A percentile compares a stretch with the other conserved stretches of the same genome.
Conservation (phyloP, 2,888 invertebrate species). For the Xestia xanthographa region DNA sequence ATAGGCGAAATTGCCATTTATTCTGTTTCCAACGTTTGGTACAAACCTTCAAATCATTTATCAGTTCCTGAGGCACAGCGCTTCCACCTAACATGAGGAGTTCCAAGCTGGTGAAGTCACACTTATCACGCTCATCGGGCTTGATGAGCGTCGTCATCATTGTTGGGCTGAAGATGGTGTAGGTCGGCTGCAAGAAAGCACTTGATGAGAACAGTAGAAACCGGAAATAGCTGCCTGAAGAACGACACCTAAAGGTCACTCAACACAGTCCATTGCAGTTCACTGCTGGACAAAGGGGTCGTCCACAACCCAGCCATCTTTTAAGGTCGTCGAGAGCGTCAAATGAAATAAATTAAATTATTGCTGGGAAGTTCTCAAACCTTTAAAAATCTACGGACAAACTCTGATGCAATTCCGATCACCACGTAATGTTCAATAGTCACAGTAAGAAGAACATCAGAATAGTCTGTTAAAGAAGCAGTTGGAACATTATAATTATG, state of each 20-base stretch:
- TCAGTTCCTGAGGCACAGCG: conserved; percentile 71
- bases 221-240: not conserved
- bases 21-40: not conserved
- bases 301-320: not conserved
- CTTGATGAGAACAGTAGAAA: not conserved
- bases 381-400: not conserved
- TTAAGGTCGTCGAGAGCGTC: not conserved
- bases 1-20: not conserved
- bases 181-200: conserved; percentile 69
- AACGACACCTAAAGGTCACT: not conserved
- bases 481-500: not conserved
- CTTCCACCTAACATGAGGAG: conserved; percentile 77
- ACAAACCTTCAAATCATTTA: conserved; percentile 74
- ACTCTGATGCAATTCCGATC: not conserved
- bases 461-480: not conserved
- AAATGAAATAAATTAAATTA: not conserved
- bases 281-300: not conserved
- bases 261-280: not conserved
- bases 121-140: conserved; percentile 70
- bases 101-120: conserved; percentile 79
- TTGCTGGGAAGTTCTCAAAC: not conserved
- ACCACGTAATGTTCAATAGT: not conserved
- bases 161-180: conserved; percentile 74
- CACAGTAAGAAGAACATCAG: not conserved
- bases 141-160: conserved; percentile 75